Evolutionary conservation across 2,113 vertebrate genomes (phyloP), one percentile per base, ranked within the genome.

Genomic region (Paradoxurus hermaphroditus): DNA sequence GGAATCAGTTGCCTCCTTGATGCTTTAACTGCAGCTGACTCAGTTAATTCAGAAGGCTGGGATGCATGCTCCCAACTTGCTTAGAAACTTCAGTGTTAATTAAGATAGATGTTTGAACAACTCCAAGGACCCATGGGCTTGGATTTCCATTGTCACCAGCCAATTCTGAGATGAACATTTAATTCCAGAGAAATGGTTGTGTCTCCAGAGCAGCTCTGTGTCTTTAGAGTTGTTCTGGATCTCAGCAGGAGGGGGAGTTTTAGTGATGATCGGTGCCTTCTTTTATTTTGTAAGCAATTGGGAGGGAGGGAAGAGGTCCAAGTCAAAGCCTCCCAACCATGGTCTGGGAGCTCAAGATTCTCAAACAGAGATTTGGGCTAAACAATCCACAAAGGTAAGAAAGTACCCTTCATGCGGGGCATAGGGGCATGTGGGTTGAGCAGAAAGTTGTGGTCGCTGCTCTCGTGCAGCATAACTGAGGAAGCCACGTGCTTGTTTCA

Each of bases 61-160:
- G 13, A 21, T 92, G 85, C 91, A 34, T 97, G 95, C n/a, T 95
- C 78, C 18, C 31, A 0, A 93, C 34, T 51, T 16, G 10, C 92
- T 95, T 91, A 95, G 65, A 94, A 94, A 68, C 36, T 53, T 18
- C 78, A 46, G 1, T 70, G 49, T 93, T 79, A 62, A 39, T 97
- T 94, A 94, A 96, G 95, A 78, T 72, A 41, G 82, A 91, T 72
- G 19, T 91, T 96, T 87, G 44, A 82, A 97, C 87, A 96, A 27
- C 87, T 62, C 62, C 51, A 59, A 83, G 23, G 85, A 65, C 73
- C 44, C 23, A 39, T 73, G 78, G 85, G 68, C 3, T 59, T 94
- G 41, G 27, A 44, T 94, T 98, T n/a, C 77, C 34, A 8, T 27
- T 77, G 44, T 90, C 96, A 78, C 67, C 91, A 63, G 56, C 85